Conservation (phyloP, 2,113 vertebrate genomes). For the Lanius collurio region DNA sequence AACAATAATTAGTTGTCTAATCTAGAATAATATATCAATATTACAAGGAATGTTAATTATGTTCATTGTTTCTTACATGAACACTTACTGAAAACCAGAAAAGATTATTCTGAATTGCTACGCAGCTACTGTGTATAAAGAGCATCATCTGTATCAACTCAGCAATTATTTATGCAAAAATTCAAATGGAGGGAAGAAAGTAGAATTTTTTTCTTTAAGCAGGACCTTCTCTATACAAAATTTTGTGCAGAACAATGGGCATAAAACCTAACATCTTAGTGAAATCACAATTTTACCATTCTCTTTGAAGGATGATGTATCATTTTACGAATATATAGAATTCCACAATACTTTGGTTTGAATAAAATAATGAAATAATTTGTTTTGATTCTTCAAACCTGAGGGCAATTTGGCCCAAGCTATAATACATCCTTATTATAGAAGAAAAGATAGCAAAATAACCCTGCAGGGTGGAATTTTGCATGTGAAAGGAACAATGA, state of each 20-base stretch:
- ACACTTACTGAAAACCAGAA: not conserved
- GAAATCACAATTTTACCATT: not conserved
- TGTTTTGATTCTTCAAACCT: not conserved
- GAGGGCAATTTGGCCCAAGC: not conserved
- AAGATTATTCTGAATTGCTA: not conserved
- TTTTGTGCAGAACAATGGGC: not conserved
- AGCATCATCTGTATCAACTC: not conserved
- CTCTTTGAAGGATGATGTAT: not conserved
- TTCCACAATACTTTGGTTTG: not conserved
- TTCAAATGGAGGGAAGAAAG: accelerated
- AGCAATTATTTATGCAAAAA: not conserved
- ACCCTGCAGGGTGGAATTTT: not conserved
- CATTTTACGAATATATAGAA: not conserved
- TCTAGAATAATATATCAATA: not conserved
- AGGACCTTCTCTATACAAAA: not conserved
- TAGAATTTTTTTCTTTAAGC: not conserved
- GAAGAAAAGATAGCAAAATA: not conserved
- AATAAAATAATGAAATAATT: not conserved
- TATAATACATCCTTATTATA: not conserved
- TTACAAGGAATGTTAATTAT: not conserved
- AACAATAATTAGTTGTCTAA: not conserved
- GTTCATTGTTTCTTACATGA: not conserved
- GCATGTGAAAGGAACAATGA: not conserved
- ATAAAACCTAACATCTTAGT: not conserved
- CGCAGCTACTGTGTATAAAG: not conserved